A percentile compares a stretch with the other conserved stretches of the same genome.
Conservation (phyloP, 2,797 vertebrate species). For the Hydrocynus forskahlii region DNA sequence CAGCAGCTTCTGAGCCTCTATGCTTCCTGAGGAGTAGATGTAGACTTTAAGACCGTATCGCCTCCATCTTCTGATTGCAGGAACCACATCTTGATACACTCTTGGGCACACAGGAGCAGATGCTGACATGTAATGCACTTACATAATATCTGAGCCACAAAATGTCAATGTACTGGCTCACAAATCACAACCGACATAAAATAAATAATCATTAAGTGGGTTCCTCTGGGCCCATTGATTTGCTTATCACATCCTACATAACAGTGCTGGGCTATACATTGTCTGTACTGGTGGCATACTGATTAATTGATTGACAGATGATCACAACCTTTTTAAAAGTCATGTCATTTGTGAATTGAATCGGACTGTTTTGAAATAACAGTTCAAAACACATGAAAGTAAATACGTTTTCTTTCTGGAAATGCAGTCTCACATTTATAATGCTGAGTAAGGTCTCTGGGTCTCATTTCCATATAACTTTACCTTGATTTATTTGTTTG, state of each 20-base stretch:
- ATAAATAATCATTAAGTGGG: not conserved
- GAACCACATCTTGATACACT: slow-evolving; percentile 90
- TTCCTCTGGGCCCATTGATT: not conserved
- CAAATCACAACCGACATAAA: not conserved
- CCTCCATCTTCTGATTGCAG: slow-evolving; percentile 89
- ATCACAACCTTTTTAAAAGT: not conserved
- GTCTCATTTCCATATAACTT: too few relatives aligned
- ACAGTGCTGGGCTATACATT: not conserved
- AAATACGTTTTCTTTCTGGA: not conserved
- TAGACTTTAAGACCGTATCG: slow-evolving; percentile 87
- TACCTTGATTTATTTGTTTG: not conserved
- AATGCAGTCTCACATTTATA: not conserved
- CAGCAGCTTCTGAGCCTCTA: slow-evolving; percentile 95
- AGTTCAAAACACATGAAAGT: not conserved
- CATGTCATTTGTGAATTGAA: not conserved
- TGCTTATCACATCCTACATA: not conserved
- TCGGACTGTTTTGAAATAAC: not conserved
- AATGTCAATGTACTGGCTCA: not conserved
- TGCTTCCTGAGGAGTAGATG: slow-evolving; percentile 94
- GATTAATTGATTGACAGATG: not conserved
- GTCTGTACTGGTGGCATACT: not conserved
- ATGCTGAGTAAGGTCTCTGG: not conserved
- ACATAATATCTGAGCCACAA: not conserved
- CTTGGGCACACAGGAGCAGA: slow-evolving; percentile 66
- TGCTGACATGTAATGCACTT: not conserved